Evolutionary conservation across 2,113 vertebrate species (phyloP), one percentile per base, ranked within the genome.

Genomic region (Hucho hucho): DNA sequence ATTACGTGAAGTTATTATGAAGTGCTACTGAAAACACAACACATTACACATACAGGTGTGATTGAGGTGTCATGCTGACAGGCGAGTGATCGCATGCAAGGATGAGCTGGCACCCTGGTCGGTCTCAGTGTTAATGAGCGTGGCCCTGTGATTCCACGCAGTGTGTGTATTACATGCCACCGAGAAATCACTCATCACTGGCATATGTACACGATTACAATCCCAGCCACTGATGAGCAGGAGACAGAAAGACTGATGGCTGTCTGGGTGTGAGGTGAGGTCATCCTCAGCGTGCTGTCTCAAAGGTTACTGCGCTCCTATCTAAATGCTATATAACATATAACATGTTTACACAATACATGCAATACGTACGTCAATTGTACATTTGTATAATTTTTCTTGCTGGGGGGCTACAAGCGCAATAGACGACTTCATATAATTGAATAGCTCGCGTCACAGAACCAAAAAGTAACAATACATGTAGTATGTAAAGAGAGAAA

Each of bases 91-190:
- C 79, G 76, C 11, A 29, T 24, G 69, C 71, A 37, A 24, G 58
- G 70, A 80, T 59, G 16, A 70, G 68, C 80, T 18, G 22, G 43
- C 64, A 70, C 73, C 74, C n/a, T 22, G 63, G 37, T 63, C 59
- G 14, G 58, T 24, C 14, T 7, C 29, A 4, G 74, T 47, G 49
- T 43, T 81, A 86, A 86, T 81, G 73, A 67, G 79, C 81, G 73
- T 86, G 72, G 63, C 79, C 69, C 72, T 71, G 63, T 76, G 81
- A 86, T 86, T 86, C 84, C 84, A 79, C 84, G 80, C 81, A 75
- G 74, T 22, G 24, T 69, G 66, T 74, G 74, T 73, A 75, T 77
- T 81, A 83, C 84, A 86, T 61, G 66, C 76, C 73, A 64, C 64
- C 84, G 79, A 83, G 82, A 79, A 81, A 83, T 83, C 63, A n/a